Conservation (phyloP, 2,888 invertebrate species). For the Resseliella maxima region DNA sequence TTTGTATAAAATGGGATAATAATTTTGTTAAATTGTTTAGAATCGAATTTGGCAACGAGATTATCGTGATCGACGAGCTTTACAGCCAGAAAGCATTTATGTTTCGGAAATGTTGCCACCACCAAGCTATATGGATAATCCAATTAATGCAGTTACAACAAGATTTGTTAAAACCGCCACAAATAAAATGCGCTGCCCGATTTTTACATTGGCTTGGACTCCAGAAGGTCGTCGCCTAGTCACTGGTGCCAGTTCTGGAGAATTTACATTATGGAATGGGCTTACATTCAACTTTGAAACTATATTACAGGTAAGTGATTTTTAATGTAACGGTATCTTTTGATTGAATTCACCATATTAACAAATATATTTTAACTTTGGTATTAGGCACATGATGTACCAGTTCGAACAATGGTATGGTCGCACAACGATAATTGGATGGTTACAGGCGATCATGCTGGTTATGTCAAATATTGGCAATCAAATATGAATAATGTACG, state of each 20-base stretch:
- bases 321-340: neutral
- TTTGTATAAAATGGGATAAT: too few species aligned
- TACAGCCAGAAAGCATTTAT: constrained; percentile 96
- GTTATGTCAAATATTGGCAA: constrained; percentile 99
- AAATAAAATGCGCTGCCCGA: constrained; percentile 99
- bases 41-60: constrained; percentile 96
- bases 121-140: constrained; percentile 92
- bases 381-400: constrained; percentile 96
- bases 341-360: too few species aligned
- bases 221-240: constrained; percentile 97
- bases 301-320: constrained; percentile 86
- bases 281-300: constrained; percentile 99
- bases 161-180: constrained; percentile 99
- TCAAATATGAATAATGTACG: constrained; percentile 99
- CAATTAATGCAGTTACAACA: constrained; percentile 95
- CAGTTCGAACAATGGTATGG: constrained; percentile 99
- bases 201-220: constrained; percentile 99
- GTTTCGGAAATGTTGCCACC: constrained; percentile 94
- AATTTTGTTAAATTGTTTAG: constrained; percentile 66
- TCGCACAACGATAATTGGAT: constrained; percentile 99
- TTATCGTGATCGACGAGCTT: constrained; percentile 84
- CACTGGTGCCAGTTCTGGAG: constrained; percentile 98
- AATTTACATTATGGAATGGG: constrained; percentile 99
- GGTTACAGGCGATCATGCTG: constrained; percentile 98
- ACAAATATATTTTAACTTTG: neutral